A percentile compares a stretch with the other conserved stretches of the same genome.
phyloP scores from a whole-genome alignment of 2,797 vertebrate genomes.

The Premnoplex brunnescens region DNA sequence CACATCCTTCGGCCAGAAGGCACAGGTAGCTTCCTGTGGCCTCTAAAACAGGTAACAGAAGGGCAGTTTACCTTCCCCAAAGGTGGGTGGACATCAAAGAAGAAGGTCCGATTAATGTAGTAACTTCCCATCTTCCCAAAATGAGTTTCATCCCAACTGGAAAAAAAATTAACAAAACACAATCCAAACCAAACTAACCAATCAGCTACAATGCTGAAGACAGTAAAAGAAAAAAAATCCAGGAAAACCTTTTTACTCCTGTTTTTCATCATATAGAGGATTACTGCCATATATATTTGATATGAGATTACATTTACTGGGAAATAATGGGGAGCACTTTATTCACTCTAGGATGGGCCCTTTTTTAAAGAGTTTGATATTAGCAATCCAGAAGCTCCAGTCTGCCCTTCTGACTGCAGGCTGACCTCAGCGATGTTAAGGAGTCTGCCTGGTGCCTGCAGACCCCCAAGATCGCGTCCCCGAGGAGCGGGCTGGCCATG shows the following conservation, averaged over 20 bases:
- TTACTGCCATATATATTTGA: not conserved
- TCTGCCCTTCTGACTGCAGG: not conserved
- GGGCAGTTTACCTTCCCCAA: conserved; percentile 88
- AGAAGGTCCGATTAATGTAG: conserved; percentile 98
- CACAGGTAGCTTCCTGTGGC: not conserved
- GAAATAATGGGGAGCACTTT: not conserved
- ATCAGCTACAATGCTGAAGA: not conserved
- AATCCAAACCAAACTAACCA: not conserved
- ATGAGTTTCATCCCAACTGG: conserved; percentile 98
- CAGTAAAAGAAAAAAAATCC: not conserved
- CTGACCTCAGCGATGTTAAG: fast-evolving
- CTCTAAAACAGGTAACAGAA: not conserved
- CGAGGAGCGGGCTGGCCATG: fast-evolving
- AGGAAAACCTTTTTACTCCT: not conserved
- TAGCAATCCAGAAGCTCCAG: not conserved
- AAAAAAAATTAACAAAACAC: conserved; percentile 23
- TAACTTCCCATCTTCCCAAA: conserved; percentile 99
- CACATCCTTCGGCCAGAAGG: not conserved
- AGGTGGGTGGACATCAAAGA: conserved; percentile 97
- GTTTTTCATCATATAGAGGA: not conserved
- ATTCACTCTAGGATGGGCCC: not conserved
- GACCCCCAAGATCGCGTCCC: fast-evolving
- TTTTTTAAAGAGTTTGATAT: not conserved
- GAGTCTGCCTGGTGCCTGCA: not conserved
- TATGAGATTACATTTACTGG: not conserved